Percentiles rank a stretch among this genome's conserved stretches.
These are phyloP conservation scores for Euthynnus affinis DNA, from an alignment of 2,797 vertebrate genomes.

Conservation along the genomic window DNA sequence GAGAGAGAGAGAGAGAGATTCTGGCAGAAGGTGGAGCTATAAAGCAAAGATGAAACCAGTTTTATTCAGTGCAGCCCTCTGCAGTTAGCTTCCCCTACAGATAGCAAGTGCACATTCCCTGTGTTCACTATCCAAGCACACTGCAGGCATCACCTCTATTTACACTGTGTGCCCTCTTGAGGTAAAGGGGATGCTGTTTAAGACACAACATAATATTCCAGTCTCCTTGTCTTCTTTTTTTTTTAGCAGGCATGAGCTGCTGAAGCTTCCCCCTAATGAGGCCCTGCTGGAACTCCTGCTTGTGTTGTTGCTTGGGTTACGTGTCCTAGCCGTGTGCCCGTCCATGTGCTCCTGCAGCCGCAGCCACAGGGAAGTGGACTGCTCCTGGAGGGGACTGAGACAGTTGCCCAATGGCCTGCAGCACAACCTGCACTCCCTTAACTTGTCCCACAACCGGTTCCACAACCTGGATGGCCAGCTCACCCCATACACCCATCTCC, in stretches of 20 bases:
- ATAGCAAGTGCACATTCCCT: conserved; percentile 31
- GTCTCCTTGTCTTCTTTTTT: conserved; percentile 52
- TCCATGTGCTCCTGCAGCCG: conserved; percentile 90
- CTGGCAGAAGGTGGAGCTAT: conserved; percentile 27
- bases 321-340: conserved; percentile 88
- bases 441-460: conserved; percentile 94
- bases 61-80: conserved; percentile 37
- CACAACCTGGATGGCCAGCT: conserved; percentile 90
- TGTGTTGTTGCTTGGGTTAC: conserved; percentile 74
- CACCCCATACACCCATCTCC: conserved; percentile 90
- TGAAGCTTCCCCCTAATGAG: conserved; percentile 59
- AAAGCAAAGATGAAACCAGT: conserved; percentile 17
- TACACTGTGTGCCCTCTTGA: conserved; percentile 4
- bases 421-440: conserved; percentile 92
- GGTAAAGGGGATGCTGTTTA: conserved; percentile 23
- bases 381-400: conserved; percentile 91
- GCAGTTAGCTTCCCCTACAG: conserved; percentile 34
- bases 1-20: conserved; percentile 3
- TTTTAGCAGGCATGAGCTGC: conserved; percentile 69
- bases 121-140: conserved; percentile 18
- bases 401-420: conserved; percentile 91
- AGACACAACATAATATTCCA: conserved; percentile 50
- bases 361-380: conserved; percentile 94
- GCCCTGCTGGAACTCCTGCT: conserved; percentile 84
- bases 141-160: conserved; percentile 28